Evolutionary conservation across 2,113 vertebrate genomes (phyloP), one percentile per base, ranked within the genome.

Genomic region (Hemicordylus capensis): DNA sequence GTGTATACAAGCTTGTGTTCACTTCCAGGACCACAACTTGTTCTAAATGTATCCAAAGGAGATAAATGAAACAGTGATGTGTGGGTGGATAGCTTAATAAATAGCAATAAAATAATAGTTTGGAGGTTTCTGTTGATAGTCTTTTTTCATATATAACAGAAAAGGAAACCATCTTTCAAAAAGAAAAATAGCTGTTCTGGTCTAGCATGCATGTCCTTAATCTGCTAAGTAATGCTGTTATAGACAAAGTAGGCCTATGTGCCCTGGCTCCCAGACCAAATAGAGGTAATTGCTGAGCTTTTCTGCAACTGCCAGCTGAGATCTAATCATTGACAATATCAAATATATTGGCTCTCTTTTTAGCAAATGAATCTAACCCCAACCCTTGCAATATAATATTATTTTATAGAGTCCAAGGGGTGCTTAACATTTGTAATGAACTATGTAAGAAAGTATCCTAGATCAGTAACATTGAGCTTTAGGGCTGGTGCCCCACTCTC

Each of bases 81-180:
- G 54, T 48, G 24, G 42, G 61, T 10, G 73, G 69, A 14, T 67
- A 61, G 72, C 66, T 51, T 59, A 72, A 85, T 67, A 84, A 84
- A 67, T 58, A 72, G 84, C 81, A 56, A 79, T 78, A 70, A 78
- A 76, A 56, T 17, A 76, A 54, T 76, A 76, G 48, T 51, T 58
- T 81, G 51, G 17, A 44, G 10, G 66, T 12, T 72, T 81, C 26
- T 58, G 26, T 80, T 67, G 39, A 54, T 61, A 48, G 69, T 77
- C 59, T 34, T 51, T 28, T 72, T 58, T 31, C 44, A 20, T 84
- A 44, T 76, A 48, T 64, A 64, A 31, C 31, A 64, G 31, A 64
- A 64, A 75, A 76, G 6, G 6, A 42, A 54, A 54, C 28, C 34
- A 54, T 83, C 51, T 73, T 82, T 61, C 10, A 28, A 73, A 54